These are phyloP conservation scores for Plotosus lineatus DNA, from an alignment of 2,113 vertebrate species.

Conservation along the genomic window DNA sequence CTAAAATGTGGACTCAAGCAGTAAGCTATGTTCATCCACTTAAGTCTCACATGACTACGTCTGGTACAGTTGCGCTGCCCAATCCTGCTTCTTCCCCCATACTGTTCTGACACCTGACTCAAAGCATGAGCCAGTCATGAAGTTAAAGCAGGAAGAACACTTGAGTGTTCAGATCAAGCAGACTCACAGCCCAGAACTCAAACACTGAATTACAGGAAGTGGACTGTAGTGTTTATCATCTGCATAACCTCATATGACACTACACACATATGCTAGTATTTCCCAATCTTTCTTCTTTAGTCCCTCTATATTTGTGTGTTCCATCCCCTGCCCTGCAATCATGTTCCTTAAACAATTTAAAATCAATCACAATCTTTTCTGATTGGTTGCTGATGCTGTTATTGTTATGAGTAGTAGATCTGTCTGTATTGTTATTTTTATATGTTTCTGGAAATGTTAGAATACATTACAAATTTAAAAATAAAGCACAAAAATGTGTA, in stretches of 20 bases:
- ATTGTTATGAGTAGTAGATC: neutral
- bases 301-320: neutral
- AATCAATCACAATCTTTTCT: neutral
- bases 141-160: neutral
- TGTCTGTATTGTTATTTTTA: too few relatives aligned
- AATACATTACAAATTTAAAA: neutral
- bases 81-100: neutral
- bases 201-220: constrained; percentile 4
- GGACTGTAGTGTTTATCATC: neutral
- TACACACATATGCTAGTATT: neutral
- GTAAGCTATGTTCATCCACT: constrained; percentile 15
- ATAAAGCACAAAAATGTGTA: neutral
- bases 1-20: neutral
- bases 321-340: neutral
- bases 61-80: neutral
- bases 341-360: neutral
- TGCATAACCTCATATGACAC: neutral
- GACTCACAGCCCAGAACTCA: neutral
- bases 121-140: neutral
- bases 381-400: neutral
- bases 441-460: neutral
- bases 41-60: constrained; percentile 20
- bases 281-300: neutral
- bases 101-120: constrained; percentile 2
- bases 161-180: neutral